Evolutionary conservation across 1,140 invertebrate species (phyloP), one percentile per base, ranked within the genome.

Genomic region (Cyclina sinensis): DNA sequence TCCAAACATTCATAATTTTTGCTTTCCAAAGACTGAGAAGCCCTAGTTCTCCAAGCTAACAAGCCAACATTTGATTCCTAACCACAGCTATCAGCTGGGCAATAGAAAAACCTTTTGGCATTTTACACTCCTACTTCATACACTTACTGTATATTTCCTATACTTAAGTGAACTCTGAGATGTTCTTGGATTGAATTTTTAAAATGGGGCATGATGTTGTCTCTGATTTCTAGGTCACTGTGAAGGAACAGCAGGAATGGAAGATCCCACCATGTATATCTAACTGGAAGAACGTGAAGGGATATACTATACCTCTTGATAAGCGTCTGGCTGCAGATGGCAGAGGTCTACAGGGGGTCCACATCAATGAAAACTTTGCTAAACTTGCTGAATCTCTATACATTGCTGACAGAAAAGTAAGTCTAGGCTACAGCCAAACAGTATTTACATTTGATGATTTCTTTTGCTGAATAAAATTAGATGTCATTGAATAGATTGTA

Each of bases 241-340:
- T 99, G 0, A 99, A 99, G 95, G 99, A 99, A 95, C 99, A 99
- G 94, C 98, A 99, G 90, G 99, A 99, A 95, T 99, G 99, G 99
- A 99, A 99, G 96, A 99, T 99, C 92, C 99, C 99, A 24, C 99
- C 99, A 0, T 99, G 99, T 94, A 99, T 99, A 90, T 99, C 98
- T 18, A 99, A 99, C 94, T 99, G 99, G 99, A 99, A 99, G 96
- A 99, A 99, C 95, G 98, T 99, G 2, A 96, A 95, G 92, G 98
- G 98, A 94, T 99, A 99, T 96, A 99, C 99, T 0, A 99, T 99
- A 94, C 99, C 99, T 0, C 96, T 99, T 87, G 99, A 99, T 95
- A 99, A 99, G 96, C 97, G 99, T 92, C 96, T 99, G 91, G 99
- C 99, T 1, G 99, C 99, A 18, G 99, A 99, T 96, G 99, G 99